These are phyloP conservation scores for Halichoerus grypus DNA, from an alignment of 2,113 vertebrate genomes.

Conservation along the genomic window DNA sequence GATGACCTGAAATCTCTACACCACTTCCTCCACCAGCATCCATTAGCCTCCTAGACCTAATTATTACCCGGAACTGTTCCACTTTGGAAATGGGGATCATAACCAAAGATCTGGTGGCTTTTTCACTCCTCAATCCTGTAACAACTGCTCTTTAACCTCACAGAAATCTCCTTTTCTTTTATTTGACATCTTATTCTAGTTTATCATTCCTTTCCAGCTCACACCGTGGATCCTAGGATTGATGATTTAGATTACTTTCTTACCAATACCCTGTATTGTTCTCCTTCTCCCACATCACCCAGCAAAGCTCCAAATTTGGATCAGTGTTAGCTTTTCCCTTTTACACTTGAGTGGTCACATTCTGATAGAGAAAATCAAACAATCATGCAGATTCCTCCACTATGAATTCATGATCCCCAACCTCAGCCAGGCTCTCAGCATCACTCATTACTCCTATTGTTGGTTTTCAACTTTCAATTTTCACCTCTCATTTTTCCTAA, in stretches of 20 bases:
- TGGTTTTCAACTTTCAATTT: background rate
- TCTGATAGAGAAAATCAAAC: background rate
- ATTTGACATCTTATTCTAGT: background rate
- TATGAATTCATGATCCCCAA: background rate
- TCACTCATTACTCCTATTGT: background rate
- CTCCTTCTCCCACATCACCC: background rate
- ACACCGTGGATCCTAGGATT: background rate
- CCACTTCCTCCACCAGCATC: background rate
- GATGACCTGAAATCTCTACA: background rate
- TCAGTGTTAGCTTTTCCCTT: background rate
- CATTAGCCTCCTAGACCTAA: background rate
- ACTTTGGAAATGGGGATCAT: background rate
- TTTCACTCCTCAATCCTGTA: background rate
- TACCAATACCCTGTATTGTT: background rate
- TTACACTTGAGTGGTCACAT: background rate
- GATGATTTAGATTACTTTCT: slow-evolving; percentile 48
- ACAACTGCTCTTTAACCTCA: background rate
- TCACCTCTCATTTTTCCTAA: background rate
- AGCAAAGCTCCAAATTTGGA: background rate
- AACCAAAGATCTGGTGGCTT: background rate
- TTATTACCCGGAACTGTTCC: background rate
- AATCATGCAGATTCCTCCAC: background rate
- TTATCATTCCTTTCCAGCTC: background rate
- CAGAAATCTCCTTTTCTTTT: background rate
- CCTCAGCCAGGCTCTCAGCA: background rate